Evolutionary conservation across 1,140 invertebrate genomes (phyloP).

Genomic region (Acromyrmex echinatior): DNA sequence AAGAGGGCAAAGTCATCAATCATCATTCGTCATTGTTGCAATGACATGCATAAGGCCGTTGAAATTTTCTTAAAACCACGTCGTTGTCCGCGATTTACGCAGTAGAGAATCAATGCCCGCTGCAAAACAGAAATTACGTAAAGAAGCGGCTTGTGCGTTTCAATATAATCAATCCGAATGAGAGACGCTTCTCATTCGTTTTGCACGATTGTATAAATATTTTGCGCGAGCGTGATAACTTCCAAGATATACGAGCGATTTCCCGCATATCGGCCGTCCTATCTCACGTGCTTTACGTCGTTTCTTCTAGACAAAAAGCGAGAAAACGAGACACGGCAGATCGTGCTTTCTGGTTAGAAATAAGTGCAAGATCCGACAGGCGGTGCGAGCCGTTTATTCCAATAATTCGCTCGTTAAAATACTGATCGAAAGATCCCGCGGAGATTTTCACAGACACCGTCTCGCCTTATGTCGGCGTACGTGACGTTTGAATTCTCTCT

Average conservation of each 20-base stretch:
- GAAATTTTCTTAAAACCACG: neutral
- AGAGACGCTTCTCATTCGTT: neutral
- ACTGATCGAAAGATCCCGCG: conserved; percentile 75
- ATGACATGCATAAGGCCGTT: neutral
- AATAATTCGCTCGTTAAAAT: conserved; percentile 82
- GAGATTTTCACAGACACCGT: conserved; percentile 58
- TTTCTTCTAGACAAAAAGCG: conserved; percentile 30
- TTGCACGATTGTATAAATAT: neutral
- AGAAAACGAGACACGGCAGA: conserved; percentile 49
- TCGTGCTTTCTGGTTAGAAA: conserved; percentile 68
- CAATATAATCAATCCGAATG: conserved; percentile 10
- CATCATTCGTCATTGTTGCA: conserved; percentile 2
- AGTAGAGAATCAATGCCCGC: neutral
- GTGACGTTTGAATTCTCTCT: conserved; percentile 73
- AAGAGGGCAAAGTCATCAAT: conserved; percentile 2
- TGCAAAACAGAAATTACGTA: conserved; percentile 1
- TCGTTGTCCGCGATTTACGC: neutral
- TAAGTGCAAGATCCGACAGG: conserved; percentile 60
- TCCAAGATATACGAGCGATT: conserved; percentile 40
- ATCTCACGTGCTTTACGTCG: conserved; percentile 37
- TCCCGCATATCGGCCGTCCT: conserved; percentile 21
- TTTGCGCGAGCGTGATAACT: conserved; percentile 38
- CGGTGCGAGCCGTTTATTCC: conserved; percentile 76
- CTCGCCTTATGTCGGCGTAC: conserved; percentile 74
- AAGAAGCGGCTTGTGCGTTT: neutral